Evolutionary conservation across 2,888 invertebrate species (phyloP), one percentile per base, ranked within the genome.

Genomic region (Apodemia zela): DNA sequence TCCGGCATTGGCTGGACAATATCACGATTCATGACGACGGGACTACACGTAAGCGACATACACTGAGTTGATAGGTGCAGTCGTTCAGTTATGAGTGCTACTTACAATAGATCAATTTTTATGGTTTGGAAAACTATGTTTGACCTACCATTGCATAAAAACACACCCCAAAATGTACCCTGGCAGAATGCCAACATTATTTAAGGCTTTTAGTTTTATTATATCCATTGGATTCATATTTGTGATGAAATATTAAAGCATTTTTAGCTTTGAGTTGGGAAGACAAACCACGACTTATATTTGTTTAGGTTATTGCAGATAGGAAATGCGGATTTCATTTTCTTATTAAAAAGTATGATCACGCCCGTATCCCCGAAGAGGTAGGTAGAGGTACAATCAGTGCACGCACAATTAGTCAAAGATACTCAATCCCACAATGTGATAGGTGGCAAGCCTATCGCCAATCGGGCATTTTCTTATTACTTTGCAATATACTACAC

Each of bases 141-240:
- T 21, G 21, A 54, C 10, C 13, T 21, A 15, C 54, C 15, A 25
- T 54, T 25, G 54, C 54, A 54, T 54, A 54, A 54, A 18, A 13
- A 54, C 54, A 54, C 13, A 15, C 15, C 25, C 11, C 25, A 54
- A 54, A 54, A 21, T 15, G 25, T 25, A 21, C 21, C 13, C 54
- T 54, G 54, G 54, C 54, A 25, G 54, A 54, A 54, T 25, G 54
- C 54, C 54, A 54, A 54, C 15, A 54, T 51, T 21, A 25, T 25
- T 25, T 15, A 54, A 25, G 54, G 54, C 54, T 54, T 21, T 54
- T 54, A 54, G 25, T 21, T 54, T 51, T 51, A 51, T 51, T 21
- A 25, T 15, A 54, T 54, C 6, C 25, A 54, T 54, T 21, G 54
- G 25, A 54, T 54, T 11, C 21, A 21, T 54, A 21, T 54, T 54